These are phyloP conservation scores for Fragum sueziense DNA, from an alignment of 2,888 invertebrate genomes.

Conservation along the genomic window DNA sequence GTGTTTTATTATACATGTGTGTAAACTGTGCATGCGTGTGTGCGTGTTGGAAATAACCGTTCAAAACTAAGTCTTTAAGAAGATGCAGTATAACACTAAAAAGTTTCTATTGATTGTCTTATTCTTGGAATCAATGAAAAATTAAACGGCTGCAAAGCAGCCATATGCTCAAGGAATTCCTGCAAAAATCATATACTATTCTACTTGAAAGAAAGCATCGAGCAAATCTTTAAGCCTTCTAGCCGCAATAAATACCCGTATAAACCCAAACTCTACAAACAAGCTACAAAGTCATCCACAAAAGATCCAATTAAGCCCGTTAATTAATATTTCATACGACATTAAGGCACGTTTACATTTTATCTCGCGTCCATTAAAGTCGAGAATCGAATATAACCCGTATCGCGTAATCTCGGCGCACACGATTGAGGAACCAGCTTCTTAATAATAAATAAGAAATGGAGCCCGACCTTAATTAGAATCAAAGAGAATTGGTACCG, in stretches of 20 bases:
- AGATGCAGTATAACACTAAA: too few species aligned
- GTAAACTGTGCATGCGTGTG: too few species aligned
- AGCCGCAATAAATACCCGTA: constrained; percentile 15
- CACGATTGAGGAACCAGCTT: neutral
- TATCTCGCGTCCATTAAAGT: constrained; percentile 36
- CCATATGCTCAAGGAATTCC: too few species aligned
- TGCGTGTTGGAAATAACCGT: too few species aligned
- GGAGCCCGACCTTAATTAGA: constrained; percentile 33
- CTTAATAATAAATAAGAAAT: constrained; percentile 32
- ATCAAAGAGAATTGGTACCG: constrained; percentile 17
- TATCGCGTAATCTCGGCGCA: constrained; percentile 12
- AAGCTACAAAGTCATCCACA: constrained; percentile 33
- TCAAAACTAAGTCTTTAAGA: too few species aligned
- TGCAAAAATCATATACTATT: neutral
- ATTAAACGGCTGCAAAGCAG: too few species aligned
- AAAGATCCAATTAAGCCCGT: constrained; percentile 57
- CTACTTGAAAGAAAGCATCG: neutral
- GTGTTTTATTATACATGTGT: too few species aligned
- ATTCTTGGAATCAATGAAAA: too few species aligned
- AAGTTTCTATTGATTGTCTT: too few species aligned
- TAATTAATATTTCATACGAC: constrained; percentile 49
- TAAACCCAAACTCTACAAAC: constrained; percentile 54
- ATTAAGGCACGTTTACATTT: constrained; percentile 51
- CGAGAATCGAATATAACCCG: constrained; percentile 6
- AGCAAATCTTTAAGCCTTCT: constrained; percentile 7